Percentiles rank a stretch among this genome's conserved stretches.
Evolutionary conservation across 2,888 invertebrate species (phyloP).

Genomic region (Petrolisthes manimaculis): DNA sequence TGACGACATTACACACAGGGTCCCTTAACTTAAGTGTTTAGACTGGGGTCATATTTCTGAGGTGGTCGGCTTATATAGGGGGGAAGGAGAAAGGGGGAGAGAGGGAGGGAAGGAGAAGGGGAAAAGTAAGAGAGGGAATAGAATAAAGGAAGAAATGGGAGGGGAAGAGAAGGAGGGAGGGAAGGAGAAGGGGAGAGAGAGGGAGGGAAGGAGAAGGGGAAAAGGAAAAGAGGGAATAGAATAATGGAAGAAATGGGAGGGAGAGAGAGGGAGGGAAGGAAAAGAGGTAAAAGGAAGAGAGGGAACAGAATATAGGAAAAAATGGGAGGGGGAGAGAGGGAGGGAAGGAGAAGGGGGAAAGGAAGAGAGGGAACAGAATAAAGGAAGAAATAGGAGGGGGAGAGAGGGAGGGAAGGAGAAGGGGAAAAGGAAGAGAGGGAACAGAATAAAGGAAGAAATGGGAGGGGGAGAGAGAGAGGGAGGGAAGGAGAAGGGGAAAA

Average conservation of each 20-base stretch:
- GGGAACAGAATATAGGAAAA: background rate
- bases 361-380: background rate
- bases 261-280: background rate
- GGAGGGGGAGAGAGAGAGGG: background rate
- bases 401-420: background rate
- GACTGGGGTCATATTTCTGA: background rate
- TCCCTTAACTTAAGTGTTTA: no score
- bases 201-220: background rate
- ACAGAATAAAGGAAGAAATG: background rate
- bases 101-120: background rate
- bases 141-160: background rate
- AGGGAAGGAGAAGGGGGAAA: background rate
- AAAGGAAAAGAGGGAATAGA: background rate
- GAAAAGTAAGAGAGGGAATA: background rate
- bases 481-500: background rate
- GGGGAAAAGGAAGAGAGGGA: background rate
- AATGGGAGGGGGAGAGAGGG: background rate
- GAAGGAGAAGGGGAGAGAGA: background rate
- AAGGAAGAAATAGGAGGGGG: background rate
- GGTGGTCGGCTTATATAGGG: background rate
- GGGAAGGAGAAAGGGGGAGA: background rate
- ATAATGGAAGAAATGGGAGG: background rate
- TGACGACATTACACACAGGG: no score
- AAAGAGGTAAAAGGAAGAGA: background rate
- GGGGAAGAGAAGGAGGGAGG: background rate